Conservation (phyloP, 2,113 vertebrate species). For the Aptenodytes patagonicus region DNA sequence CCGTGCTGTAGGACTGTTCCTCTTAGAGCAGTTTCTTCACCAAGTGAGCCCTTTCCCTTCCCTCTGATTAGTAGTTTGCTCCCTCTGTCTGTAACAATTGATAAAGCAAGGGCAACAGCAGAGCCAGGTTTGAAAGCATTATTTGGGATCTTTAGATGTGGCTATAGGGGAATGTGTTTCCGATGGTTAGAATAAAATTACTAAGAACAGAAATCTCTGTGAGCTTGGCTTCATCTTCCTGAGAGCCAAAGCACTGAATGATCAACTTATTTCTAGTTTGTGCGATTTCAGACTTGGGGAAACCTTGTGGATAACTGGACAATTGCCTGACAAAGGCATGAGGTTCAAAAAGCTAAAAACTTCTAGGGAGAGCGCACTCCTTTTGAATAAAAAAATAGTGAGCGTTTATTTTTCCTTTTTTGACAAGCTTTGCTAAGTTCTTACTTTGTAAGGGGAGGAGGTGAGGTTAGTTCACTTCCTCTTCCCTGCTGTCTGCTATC, state of each 20-base stretch:
- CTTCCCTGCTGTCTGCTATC: background rate
- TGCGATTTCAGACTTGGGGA: background rate
- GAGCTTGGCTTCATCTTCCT: background rate
- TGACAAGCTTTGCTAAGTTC: background rate
- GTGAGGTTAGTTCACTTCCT: background rate
- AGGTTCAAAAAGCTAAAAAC: background rate
- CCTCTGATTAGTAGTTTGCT: slow-evolving; percentile 44
- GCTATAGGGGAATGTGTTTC: background rate
- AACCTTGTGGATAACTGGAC: background rate
- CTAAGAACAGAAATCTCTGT: background rate
- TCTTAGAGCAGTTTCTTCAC: background rate
- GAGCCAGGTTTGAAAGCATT: background rate
- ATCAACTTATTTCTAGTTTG: background rate
- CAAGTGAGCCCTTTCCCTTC: background rate
- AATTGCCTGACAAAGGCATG: background rate
- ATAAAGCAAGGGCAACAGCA: slow-evolving; percentile 29
- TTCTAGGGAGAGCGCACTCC: background rate
- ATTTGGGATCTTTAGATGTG: background rate
- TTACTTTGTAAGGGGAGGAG: background rate
- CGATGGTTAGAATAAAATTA: background rate
- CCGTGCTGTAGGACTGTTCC: background rate
- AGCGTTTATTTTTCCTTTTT: background rate
- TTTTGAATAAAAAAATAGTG: background rate
- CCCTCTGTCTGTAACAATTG: slow-evolving; percentile 55
- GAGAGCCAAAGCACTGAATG: background rate